phyloP scores from a whole-genome alignment of 2,113 vertebrate genomes.

The Merops nubicus region DNA sequence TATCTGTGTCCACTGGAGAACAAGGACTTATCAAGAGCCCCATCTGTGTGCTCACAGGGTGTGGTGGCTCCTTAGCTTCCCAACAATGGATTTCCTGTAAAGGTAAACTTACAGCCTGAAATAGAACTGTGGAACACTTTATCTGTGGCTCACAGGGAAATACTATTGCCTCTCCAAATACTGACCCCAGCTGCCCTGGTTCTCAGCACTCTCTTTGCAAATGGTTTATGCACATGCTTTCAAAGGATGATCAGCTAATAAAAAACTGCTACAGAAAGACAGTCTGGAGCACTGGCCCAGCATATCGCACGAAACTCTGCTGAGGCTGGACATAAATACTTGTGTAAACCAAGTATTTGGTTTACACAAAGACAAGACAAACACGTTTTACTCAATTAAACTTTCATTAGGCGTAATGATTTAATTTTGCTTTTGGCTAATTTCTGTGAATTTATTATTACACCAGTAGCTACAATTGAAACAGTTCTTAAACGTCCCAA shows the following conservation, averaged over 20 bases:
- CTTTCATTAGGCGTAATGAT: conserved; percentile 34
- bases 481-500: background rate
- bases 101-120: conserved; percentile 39
- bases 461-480: background rate
- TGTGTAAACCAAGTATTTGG: conserved; percentile 1
- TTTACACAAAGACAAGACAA: too few relatives aligned
- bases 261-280: background rate
- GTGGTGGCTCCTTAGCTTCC: conserved; percentile 16
- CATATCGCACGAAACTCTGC: background rate
- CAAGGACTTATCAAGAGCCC: background rate
- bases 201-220: background rate
- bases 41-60: conserved; percentile 13
- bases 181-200: background rate
- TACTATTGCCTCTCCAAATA: background rate
- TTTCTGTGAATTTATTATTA: background rate
- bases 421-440: conserved; percentile 14
- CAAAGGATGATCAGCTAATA: background rate
- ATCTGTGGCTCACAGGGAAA: conserved; percentile 7
- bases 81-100: conserved; percentile 52
- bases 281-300: background rate
- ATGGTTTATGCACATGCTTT: background rate
- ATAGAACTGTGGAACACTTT: background rate
- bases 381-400: background rate
- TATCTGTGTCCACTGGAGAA: background rate
- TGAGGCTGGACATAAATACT: background rate